phyloP scores from a whole-genome alignment of 2,888 invertebrate species.

The Lamellibrachia satsuma region DNA sequence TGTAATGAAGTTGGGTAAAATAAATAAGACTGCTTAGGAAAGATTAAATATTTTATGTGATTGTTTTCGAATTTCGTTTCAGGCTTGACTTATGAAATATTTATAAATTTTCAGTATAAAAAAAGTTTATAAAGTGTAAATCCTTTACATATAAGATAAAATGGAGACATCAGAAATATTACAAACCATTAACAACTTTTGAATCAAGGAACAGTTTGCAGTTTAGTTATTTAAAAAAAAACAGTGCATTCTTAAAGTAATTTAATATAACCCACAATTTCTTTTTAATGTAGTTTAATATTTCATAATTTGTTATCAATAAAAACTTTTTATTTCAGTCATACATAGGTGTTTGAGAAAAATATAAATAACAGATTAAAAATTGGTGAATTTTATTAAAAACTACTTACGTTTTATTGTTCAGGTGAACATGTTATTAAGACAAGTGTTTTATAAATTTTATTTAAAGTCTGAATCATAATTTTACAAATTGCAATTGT shows the following conservation, averaged over 20 bases:
- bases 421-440: not conserved
- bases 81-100: not conserved
- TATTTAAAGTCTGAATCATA: not conserved
- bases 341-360: not conserved
- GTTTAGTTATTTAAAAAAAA: not conserved
- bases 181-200: not conserved
- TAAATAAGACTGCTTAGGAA: not conserved
- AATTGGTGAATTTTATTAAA: not conserved
- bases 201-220: not conserved
- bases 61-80: not conserved
- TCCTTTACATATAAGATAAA: not conserved
- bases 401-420: not conserved
- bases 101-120: not conserved
- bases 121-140: not conserved
- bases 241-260: not conserved
- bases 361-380: not conserved
- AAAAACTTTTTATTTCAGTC: not conserved
- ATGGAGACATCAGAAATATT: not conserved
- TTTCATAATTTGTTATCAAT: not conserved
- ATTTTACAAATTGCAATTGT: not conserved
- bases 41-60: not conserved
- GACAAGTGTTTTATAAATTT: not conserved
- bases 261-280: not conserved
- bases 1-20: not conserved
- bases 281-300: not conserved